These are phyloP conservation scores for Garra rufa DNA, from an alignment of 2,113 vertebrate genomes.

Conservation along the genomic window DNA sequence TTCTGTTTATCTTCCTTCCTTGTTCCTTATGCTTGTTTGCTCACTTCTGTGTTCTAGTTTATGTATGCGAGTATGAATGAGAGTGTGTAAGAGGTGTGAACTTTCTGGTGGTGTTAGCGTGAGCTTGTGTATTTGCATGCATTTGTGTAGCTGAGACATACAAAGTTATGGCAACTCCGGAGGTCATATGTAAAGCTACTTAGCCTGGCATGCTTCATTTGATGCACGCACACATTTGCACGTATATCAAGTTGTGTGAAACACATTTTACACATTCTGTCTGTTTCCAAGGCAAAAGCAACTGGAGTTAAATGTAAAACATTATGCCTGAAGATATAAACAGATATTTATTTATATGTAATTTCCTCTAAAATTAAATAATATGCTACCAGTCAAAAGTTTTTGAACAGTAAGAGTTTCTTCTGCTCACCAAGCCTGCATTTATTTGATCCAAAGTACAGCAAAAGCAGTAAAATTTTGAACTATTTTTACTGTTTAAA, in stretches of 20 bases:
- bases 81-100: constrained; percentile 27
- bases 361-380: no score
- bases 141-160: constrained; percentile 42
- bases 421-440: no score
- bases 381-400: no score
- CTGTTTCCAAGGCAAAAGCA: background rate
- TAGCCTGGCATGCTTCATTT: constrained; percentile 33
- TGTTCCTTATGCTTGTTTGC: constrained; percentile 23
- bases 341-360: no score
- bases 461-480: no score
- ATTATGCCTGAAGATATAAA: background rate
- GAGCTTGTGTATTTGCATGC: constrained; percentile 46
- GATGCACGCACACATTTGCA: background rate
- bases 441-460: no score
- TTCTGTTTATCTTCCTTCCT: background rate
- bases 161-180: constrained; percentile 15
- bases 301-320: background rate
- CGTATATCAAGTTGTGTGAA: background rate
- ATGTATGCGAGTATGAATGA: background rate
- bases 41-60: constrained; percentile 5
- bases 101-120: constrained; percentile 11
- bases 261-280: background rate
- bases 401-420: no score
- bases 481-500: no score
- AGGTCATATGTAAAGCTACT: constrained; percentile 46